These are phyloP conservation scores for Cephus cinctus DNA, from an alignment of 1,140 invertebrate genomes.

Conservation along the genomic window DNA sequence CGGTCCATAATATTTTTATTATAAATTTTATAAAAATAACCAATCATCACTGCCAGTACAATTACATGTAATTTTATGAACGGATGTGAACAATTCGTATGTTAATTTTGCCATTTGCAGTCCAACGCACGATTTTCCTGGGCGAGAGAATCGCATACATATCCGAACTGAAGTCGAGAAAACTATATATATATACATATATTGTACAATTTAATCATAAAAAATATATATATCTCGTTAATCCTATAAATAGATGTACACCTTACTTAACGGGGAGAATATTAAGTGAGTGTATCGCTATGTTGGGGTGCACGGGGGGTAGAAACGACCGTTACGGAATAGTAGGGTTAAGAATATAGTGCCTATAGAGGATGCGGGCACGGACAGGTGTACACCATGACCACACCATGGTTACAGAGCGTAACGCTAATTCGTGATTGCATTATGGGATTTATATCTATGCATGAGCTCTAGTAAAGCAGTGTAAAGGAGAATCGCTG, in stretches of 20 bases:
- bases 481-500: too few relatives aligned
- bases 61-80: too few relatives aligned
- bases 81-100: constrained; percentile 20
- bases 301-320: constrained; percentile 36
- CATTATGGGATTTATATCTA: constrained; percentile 37
- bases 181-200: too few relatives aligned
- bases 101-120: constrained; percentile 24
- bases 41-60: too few relatives aligned
- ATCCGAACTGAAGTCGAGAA: too few relatives aligned
- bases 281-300: constrained; percentile 31
- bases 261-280: too few relatives aligned
- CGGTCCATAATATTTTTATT: too few relatives aligned
- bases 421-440: constrained; percentile 37
- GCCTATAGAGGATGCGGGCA: constrained; percentile 32
- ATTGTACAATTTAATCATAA: too few relatives aligned
- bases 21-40: too few relatives aligned
- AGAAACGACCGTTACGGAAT: constrained; percentile 48
- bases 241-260: too few relatives aligned
- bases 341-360: constrained; percentile 17
- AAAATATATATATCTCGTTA: too few relatives aligned
- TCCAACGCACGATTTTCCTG: constrained; percentile 16
- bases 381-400: constrained; percentile 42
- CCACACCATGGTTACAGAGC: constrained; percentile 34
- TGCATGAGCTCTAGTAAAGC: too few relatives aligned
- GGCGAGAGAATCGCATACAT: neutral